phyloP scores from a whole-genome alignment of 2,113 vertebrate genomes.

The Leptodactylus fuscus region DNA sequence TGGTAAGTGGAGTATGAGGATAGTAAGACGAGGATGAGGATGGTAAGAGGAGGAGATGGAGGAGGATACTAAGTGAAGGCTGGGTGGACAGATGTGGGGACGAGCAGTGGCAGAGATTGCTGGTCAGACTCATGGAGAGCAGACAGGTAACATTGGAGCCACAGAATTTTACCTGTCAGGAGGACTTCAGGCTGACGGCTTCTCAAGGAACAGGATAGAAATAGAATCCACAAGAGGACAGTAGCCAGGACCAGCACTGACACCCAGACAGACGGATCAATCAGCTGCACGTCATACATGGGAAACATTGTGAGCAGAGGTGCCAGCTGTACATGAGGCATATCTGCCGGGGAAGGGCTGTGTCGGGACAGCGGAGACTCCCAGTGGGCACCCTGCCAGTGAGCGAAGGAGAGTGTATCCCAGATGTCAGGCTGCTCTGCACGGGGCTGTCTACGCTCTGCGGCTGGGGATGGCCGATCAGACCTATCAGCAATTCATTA shows the following conservation, averaged over 20 bases:
- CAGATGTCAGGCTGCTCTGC: slow-evolving; percentile 16
- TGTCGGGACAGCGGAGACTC: background rate
- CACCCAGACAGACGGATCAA: slow-evolving; percentile 20
- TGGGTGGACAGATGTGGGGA: too few species aligned
- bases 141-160: too few species aligned
- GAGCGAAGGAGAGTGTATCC: background rate
- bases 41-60: too few species aligned
- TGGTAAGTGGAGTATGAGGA: too few species aligned
- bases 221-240: slow-evolving; percentile 2
- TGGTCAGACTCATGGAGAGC: too few species aligned
- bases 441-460: background rate
- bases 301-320: slow-evolving; percentile 4
- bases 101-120: too few species aligned
- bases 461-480: too few species aligned
- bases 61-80: background rate
- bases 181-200: background rate
- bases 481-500: too few species aligned
- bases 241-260: background rate
- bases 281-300: background rate
- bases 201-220: slow-evolving; percentile 10
- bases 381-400: background rate
- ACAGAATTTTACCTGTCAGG: slow-evolving; percentile 28
- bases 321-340: slow-evolving; percentile 8
- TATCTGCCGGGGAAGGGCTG: too few species aligned
- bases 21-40: too few species aligned